A percentile compares a stretch with the other conserved stretches of the same genome.
phyloP scores from a whole-genome alignment of 1,140 invertebrate species.

The Bradysia coprophila region DNA sequence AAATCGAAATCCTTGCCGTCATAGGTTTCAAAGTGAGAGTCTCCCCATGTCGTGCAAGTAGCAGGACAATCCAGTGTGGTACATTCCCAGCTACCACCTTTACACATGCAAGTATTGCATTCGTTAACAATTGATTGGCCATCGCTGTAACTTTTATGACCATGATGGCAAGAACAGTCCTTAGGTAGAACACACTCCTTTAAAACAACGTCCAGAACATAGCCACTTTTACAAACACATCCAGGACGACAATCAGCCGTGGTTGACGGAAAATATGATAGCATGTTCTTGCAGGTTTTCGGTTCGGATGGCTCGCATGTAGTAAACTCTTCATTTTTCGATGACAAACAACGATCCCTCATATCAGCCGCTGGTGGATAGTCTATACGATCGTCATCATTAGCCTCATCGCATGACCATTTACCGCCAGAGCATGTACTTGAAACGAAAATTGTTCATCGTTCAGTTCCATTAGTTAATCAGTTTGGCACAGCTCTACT shows the following conservation, averaged over 20 bases:
- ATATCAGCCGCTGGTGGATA: conserved; percentile 39
- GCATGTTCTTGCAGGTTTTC: conserved; percentile 70
- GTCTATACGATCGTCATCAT: conserved; percentile 33
- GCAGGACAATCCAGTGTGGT: conserved; percentile 40
- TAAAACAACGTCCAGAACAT: conserved; percentile 45
- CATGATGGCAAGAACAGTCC: conserved; percentile 76
- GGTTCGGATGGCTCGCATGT: conserved; percentile 56
- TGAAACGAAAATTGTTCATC: conserved; percentile 5
- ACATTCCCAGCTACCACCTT: conserved; percentile 47
- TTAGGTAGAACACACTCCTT: conserved; percentile 45
- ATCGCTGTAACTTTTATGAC: conserved; percentile 61
- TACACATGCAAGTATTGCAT: conserved; percentile 60
- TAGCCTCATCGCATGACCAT: conserved; percentile 54
- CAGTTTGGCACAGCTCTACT: conserved; percentile 6
- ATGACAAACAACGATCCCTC: conserved; percentile 35
- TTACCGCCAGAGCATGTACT: conserved; percentile 53
- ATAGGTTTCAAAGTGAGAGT: conserved; percentile 74
- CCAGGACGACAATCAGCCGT: conserved; percentile 47
- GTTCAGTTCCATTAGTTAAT: background rate
- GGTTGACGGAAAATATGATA: conserved; percentile 26
- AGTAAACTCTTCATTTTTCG: conserved; percentile 47
- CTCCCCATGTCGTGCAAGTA: conserved; percentile 64
- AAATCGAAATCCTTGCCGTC: conserved; percentile 72
- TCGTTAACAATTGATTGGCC: conserved; percentile 55
- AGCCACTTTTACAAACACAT: conserved; percentile 58